Percentiles rank a stretch among this genome's conserved stretches.
Evolutionary conservation across 1,140 invertebrate genomes (phyloP).

Genomic region (Camponotus pennsylvanicus): DNA sequence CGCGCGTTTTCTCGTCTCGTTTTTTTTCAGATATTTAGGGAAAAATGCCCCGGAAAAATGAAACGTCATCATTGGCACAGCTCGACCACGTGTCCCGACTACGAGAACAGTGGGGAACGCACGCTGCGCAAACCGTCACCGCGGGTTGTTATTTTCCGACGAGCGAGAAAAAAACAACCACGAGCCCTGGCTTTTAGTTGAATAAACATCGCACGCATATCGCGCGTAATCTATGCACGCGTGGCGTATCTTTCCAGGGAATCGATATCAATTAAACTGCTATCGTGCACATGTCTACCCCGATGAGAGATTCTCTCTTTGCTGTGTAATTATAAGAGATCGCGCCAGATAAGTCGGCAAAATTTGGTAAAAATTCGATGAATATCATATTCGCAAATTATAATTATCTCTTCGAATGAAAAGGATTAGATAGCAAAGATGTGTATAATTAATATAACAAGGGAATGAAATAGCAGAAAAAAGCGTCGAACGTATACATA

Average conservation of each 20-base stretch:
- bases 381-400: slow-evolving; percentile 5
- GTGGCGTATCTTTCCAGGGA: slow-evolving; percentile 3
- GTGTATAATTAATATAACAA: background rate
- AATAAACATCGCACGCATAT: slow-evolving; percentile 76
- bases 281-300: background rate
- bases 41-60: slow-evolving; percentile 58
- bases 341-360: background rate
- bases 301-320: slow-evolving; percentile 28
- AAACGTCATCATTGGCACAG: slow-evolving; percentile 46
- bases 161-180: slow-evolving; percentile 33
- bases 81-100: slow-evolving; percentile 41
- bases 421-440: background rate
- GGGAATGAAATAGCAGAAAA: background rate
- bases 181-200: slow-evolving; percentile 78
- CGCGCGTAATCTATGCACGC: slow-evolving; percentile 61
- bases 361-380: background rate
- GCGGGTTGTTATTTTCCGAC: slow-evolving; percentile 17
- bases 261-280: slow-evolving; percentile 44
- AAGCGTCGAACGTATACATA: background rate
- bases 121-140: slow-evolving; percentile 8
- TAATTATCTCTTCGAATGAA: slow-evolving; percentile 1
- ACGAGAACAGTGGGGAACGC: slow-evolving; percentile 12
- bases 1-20: slow-evolving; percentile 1
- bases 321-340: background rate
- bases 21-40: slow-evolving; percentile 60